Evolutionary conservation across 2,888 invertebrate genomes (phyloP), one percentile per base, ranked within the genome.

Genomic region (Galerucella calmariensis): DNA sequence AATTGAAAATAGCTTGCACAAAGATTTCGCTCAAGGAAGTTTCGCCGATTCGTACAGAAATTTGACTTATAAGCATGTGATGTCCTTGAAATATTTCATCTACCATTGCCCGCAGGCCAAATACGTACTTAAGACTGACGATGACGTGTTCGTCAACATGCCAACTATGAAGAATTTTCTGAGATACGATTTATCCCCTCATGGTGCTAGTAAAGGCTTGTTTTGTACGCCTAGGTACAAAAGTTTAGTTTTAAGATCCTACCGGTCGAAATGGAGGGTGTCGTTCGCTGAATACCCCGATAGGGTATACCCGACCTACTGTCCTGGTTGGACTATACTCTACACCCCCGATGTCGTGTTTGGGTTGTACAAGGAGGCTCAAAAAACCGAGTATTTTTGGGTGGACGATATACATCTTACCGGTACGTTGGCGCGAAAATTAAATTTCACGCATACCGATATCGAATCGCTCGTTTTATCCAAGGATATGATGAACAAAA

Each of bases 51-150:
- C 92, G 0, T 96, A 96, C 83, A 89, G 92, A 67, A 96, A 96
- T 85, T 90, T 96, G 87, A 95, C 95, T 0, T 93, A 95, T 82
- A 96, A 96, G 83, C 95, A 95, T 85, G 92, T 94, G 8, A 94
- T 94, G 91, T 93, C 92, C 0, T 88, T 95, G 62, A 94, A 95
- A 83, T 95, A 95, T 93, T 91, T 92, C 24, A 88, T 90, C 1
- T 92, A 92, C 81, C 90, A 92, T 82, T 95, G 95, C 84, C 89
- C 91, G 0, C 88, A 89, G 53, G 94, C 93, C 0, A 92, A 90
- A 80, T 87, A 87, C 77, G 85, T 95, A 70, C 87, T 95, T 71
- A 95, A 95, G 86, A 91, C 92, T 73, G 95, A 95, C 84, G 95
- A 95, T 83, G 95, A 95, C 86, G 90, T 94, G 75, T 92, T 94